These are phyloP conservation scores for Chouioia cunea DNA, from an alignment of 2,888 invertebrate species.

Conservation along the genomic window DNA sequence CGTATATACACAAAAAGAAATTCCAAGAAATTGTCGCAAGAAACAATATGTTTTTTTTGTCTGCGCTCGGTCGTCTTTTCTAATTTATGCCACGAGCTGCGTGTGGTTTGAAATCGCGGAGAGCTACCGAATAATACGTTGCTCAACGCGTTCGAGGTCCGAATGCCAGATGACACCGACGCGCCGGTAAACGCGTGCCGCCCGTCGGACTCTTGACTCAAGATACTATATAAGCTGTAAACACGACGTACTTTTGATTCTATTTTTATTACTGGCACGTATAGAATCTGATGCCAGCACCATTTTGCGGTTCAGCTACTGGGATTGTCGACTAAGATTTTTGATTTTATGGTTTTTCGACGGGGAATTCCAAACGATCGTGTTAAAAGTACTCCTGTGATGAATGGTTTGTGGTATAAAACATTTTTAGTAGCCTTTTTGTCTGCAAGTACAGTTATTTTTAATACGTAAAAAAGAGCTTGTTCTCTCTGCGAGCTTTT, in stretches of 20 bases:
- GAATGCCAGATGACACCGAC: conserved; percentile 27
- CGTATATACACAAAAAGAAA: no score
- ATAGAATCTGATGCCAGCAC: no score
- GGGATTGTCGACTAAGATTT: no score
- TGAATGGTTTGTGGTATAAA: neutral
- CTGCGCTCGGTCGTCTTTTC: neutral
- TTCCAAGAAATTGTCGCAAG: no score
- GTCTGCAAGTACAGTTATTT: conserved; percentile 12
- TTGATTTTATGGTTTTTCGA: no score
- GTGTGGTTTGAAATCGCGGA: conserved; percentile 7
- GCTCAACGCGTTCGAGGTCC: conserved; percentile 23
- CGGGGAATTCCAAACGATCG: no score
- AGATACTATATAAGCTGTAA: no score
- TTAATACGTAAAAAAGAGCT: conserved; percentile 21
- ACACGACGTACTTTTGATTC: neutral
- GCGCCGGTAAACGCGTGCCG: conserved; percentile 4
- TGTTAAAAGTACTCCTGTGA: no score
- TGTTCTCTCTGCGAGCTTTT: neutral
- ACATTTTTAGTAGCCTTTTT: conserved; percentile 4
- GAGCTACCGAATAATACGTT: neutral
- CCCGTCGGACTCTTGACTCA: conserved; percentile 6
- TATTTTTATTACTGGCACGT: no score
- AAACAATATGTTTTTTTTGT: neutral
- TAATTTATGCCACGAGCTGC: conserved; percentile 38
- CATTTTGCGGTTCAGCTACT: no score